Evolutionary conservation across 1,140 invertebrate species (phyloP), one percentile per base, ranked within the genome.

Genomic region (Rhopalosiphum padi): DNA sequence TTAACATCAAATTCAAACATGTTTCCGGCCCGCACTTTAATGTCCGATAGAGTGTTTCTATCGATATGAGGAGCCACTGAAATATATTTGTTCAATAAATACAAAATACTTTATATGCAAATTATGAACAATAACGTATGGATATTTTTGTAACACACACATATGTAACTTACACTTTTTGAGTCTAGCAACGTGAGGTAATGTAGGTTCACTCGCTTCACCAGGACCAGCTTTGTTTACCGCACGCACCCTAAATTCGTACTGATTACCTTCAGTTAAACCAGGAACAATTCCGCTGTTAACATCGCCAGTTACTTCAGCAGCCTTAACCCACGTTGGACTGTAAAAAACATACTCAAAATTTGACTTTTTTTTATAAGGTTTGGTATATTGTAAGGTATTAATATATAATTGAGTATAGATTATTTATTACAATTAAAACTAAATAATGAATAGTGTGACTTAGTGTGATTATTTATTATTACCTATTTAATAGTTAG

Each of bases 161-260:
- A 18, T 35, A 23, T 22, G 9, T 23, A 0, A 53, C 37, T 96
- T 95, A 97, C 98, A 95, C 95, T 98, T 99, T 95, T 98, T 99
- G 43, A 99, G 97, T 95, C 98, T 97, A 22, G 99, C 99, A 94
- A 98, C 96, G 94, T 99, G 98, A 7, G 98, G 97, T 94, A 97
- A 97, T 9, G 98, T 98, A 4, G 98, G 96, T 94, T 99, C 97
- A 94, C 98, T 99, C 0, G 99, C 97, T 95, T 97, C 97, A 89
- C 99, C 98, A 82, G 97, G 97, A 55, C 99, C 99, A 48, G 98
- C 99, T 95, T 99, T 99, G 95, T 99, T 99, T 0, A 99, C 97
- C 30, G 99, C 99, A 88, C 97, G 96, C 5, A 99, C 97, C 55
- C 99, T 96, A 97, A 99, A 99, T 96, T 99, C 98, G 94, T 99